phyloP scores from a whole-genome alignment of 2,113 vertebrate species.

The Myotis davidii region DNA sequence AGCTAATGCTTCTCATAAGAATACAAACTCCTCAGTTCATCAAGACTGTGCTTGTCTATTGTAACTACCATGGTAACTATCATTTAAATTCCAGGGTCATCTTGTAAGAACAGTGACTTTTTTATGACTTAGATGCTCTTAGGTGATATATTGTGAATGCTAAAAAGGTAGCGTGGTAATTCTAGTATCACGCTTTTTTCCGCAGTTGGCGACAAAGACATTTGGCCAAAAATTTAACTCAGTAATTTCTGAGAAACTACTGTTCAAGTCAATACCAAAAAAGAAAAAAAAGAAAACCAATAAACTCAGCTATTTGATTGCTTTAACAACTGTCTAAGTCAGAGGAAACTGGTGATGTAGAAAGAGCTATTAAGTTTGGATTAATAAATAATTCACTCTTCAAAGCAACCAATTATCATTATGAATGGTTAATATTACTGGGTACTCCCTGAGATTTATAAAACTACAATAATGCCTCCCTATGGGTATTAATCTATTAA shows the following conservation, averaged over 20 bases:
- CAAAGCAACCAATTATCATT: background rate
- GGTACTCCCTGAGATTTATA: background rate
- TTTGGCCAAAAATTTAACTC: slow-evolving; percentile 4
- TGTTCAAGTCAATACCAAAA: background rate
- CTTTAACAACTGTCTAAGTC: slow-evolving; percentile 17
- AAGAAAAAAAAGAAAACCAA: slow-evolving; percentile 10
- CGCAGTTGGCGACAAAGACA: background rate
- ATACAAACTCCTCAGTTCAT: background rate
- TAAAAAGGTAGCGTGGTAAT: background rate
- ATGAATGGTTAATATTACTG: background rate
- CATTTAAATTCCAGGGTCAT: background rate
- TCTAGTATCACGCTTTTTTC: background rate
- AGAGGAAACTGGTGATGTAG: background rate
- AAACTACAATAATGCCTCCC: background rate
- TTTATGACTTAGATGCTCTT: background rate
- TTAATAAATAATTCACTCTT: slow-evolving; percentile 55
- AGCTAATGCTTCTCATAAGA: background rate
- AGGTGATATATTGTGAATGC: background rate
- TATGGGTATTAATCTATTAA: background rate
- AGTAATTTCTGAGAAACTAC: slow-evolving; percentile 1
- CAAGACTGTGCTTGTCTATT: background rate
- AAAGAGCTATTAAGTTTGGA: background rate
- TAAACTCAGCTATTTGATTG: background rate
- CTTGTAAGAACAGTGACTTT: background rate
- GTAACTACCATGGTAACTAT: background rate